Percentiles rank a stretch among this genome's conserved stretches.
Conservation (phyloP, 2,113 vertebrate genomes). For the Noturus placidus region DNA sequence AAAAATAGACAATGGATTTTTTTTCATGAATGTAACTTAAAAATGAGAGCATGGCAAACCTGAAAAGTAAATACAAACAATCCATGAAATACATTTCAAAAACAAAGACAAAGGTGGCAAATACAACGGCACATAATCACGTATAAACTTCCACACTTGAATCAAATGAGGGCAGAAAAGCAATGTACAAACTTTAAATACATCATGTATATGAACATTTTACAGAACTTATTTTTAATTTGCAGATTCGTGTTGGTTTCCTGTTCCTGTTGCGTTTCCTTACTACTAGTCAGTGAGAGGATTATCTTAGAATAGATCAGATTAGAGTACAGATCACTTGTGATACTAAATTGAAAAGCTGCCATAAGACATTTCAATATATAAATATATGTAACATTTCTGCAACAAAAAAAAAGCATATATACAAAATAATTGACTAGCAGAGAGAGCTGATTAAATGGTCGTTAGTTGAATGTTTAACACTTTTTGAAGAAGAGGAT, state of each 20-base stretch:
- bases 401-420: slow-evolving; percentile 78
- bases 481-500: slow-evolving; percentile 80
- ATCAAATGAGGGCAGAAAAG: slow-evolving; percentile 75
- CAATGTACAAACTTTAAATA: slow-evolving; percentile 89
- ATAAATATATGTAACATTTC: slow-evolving; percentile 81
- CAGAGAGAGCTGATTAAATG: slow-evolving; percentile 37
- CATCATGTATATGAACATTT: slow-evolving; percentile 90
- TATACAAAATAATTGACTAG: slow-evolving; percentile 77
- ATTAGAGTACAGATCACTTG: slow-evolving; percentile 70
- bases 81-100: slow-evolving; percentile 71
- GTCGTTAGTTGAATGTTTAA: slow-evolving; percentile 71
- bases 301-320: slow-evolving; percentile 23
- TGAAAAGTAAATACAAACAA: slow-evolving; percentile 35
- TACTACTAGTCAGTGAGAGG: slow-evolving; percentile 80
- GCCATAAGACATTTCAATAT: slow-evolving; percentile 83
- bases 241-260: slow-evolving; percentile 49
- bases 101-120: slow-evolving; percentile 72
- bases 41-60: slow-evolving; percentile 78
- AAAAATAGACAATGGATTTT: slow-evolving; percentile 91
- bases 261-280: slow-evolving; percentile 67
- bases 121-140: slow-evolving; percentile 73
- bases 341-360: slow-evolving; percentile 76
- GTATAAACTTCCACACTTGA: slow-evolving; percentile 65
- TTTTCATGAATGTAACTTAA: slow-evolving; percentile 69
- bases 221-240: slow-evolving; percentile 75